Evolutionary conservation across 2,113 vertebrate genomes (phyloP), one percentile per base, ranked within the genome.

Genomic region (Camelus bactrianus): DNA sequence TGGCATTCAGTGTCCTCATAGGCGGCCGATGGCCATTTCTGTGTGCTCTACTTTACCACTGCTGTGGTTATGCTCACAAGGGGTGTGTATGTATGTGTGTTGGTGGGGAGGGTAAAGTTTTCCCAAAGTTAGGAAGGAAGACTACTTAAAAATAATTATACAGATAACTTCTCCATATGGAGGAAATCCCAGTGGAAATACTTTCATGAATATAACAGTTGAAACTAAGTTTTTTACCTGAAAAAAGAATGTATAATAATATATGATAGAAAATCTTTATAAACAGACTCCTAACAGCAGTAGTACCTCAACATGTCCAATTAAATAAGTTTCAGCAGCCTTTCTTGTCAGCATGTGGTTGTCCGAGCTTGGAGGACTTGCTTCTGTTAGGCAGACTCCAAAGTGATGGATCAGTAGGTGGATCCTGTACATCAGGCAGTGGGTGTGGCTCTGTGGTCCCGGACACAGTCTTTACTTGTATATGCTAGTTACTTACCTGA

Each of bases 171-270:
- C 38, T 52, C 42, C 32, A 2, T 13, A 1, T 76, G 52, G 64
- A 91, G 26, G 24, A n/a, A 38, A 58, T 22, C 46, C 65, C 19
- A 30, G 2, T 77, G 72, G 77, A 83, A 62, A 48, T 52, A 52
- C 48, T 84, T 94, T 72, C 26, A 3, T 88, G 62, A 56, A 30
- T 83, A 0, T 56, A 50, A 76, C 67, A 58, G 75, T 69, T 91
- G 20, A 96, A 96, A 93, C 48, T 69, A 62, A 50, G 16, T 56
- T 90, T 83, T 50, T 28, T 46, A 52, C 20, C 56, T 93, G 38
- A 65, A 64, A 52, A 92, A 24, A 89, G n/a, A 38, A 69, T 38
- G 4, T 62, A 22, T 32, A 65, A 58, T 85, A 62, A 56, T 22
- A 12, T 62, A 3, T 30, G 24, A 58, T 54, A 35, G 79, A 38